Base-by-base conservation (phyloP, 2,888 invertebrate genomes). In the Bellardia pandia region DNA sequence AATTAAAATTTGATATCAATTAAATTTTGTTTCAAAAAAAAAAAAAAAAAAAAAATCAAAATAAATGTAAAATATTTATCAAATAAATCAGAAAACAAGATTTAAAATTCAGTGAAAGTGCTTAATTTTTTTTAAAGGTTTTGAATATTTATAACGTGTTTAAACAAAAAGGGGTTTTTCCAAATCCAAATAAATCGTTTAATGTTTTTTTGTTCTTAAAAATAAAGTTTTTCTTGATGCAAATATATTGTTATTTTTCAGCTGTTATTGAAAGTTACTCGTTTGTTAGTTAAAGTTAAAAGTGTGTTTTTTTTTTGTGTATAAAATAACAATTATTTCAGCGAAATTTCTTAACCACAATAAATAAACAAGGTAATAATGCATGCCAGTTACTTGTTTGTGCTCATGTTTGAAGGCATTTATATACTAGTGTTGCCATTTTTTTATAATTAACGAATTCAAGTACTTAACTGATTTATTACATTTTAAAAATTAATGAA, bases 351-450 rank as follows among this genome's bases (percentile, higher is more conserved):
- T n/a, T 53, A 83, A 64, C 77, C n/a, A 23, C 40, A 77, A 72
- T 45, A 77, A 56, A 77, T 45, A 37, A 37, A 45, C 71, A 45
- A 83, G 77, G 83, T 83, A 83, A 83, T 64, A 64, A 71, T 16
- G 6, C 23, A 13, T 64, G 6, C 2, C 23, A 53, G 14, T n/a
- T 64, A 33, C 30, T 64, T 62, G 14, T 62, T 56, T 53, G 3
- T 53, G n/a, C 9, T 45, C 45, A 45, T 45, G 1, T 51, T 51
- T 51, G 51, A n/a, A 13, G n/a, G 51, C 6, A 13, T n/a, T 51
- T 51, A 51, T 0, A 45, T 45, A 13, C 0, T 3, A 45, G 45
- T 45, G 45, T 45, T 45, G 45, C 45, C 45, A 13, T 45, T 45
- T 45, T 45, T 7, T 1, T 11, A 11, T 45, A 45, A 45, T 11